Conservation (phyloP, 2,888 invertebrate genomes). For the Rhagium mordax region DNA sequence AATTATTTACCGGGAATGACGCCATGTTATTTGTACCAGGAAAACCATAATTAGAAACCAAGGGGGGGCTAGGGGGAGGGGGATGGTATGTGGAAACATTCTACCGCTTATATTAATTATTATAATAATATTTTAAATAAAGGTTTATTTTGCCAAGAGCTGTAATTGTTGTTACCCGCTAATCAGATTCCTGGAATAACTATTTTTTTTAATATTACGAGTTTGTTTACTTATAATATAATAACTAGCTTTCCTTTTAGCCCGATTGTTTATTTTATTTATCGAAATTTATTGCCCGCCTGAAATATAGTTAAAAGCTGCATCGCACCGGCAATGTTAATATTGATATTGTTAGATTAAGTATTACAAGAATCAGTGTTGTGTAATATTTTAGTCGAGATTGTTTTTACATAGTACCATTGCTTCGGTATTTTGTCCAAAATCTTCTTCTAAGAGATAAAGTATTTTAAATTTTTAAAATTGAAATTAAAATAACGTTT, state of each 20-base stretch:
- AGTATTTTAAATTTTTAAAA: too few species aligned
- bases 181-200: not conserved
- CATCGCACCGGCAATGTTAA: not conserved
- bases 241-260: not conserved
- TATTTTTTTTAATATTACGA: not conserved
- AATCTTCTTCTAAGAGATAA: too few species aligned
- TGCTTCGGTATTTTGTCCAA: too few species aligned
- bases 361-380: not conserved
- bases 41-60: slow-evolving; percentile 2
- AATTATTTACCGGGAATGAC: slow-evolving; percentile 12
- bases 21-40: not conserved
- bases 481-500: too few species aligned
- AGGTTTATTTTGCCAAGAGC: not conserved
- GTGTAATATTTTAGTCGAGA: not conserved
- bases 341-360: not conserved
- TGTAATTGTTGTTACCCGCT: not conserved
- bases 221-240: slow-evolving; percentile 15
- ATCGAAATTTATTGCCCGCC: not conserved
- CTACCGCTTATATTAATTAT: slow-evolving; percentile 1
- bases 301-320: not conserved
- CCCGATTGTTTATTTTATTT: not conserved
- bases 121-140: slow-evolving; percentile 10
- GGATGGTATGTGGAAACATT: not conserved
- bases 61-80: too few species aligned
- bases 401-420: too few species aligned